Conservation (phyloP, 2,113 vertebrate genomes). For the Eupsittula cactorum region DNA sequence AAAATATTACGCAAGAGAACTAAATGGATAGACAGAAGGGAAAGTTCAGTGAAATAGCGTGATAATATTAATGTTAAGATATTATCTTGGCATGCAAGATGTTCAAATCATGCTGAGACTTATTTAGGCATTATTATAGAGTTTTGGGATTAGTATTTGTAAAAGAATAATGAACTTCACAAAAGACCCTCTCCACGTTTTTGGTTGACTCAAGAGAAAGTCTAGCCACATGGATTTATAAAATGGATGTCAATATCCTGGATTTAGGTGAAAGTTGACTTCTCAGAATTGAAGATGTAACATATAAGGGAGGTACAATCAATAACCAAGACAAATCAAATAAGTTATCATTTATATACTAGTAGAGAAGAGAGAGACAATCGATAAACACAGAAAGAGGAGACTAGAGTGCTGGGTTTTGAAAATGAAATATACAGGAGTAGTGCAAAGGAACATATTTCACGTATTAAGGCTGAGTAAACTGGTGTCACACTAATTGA, state of each 20-base stretch:
- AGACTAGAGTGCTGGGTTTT: background rate
- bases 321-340: background rate
- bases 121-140: background rate
- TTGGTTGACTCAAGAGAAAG: background rate
- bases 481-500: background rate
- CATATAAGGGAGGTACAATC: background rate
- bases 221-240: background rate
- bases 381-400: background rate
- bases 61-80: background rate
- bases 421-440: background rate
- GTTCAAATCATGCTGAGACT: background rate
- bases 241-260: background rate
- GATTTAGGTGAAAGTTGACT: background rate
- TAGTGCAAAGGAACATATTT: background rate
- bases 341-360: background rate
- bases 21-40: background rate
- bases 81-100: background rate
- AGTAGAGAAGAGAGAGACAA: background rate
- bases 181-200: background rate
- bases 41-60: background rate
- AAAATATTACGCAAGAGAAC: background rate
- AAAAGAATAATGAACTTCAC: background rate
- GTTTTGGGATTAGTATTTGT: background rate
- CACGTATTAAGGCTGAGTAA: background rate
- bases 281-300: background rate